These are phyloP conservation scores for Cyprinodon tularosa DNA, from an alignment of 2,113 vertebrate species.

Conservation along the genomic window DNA sequence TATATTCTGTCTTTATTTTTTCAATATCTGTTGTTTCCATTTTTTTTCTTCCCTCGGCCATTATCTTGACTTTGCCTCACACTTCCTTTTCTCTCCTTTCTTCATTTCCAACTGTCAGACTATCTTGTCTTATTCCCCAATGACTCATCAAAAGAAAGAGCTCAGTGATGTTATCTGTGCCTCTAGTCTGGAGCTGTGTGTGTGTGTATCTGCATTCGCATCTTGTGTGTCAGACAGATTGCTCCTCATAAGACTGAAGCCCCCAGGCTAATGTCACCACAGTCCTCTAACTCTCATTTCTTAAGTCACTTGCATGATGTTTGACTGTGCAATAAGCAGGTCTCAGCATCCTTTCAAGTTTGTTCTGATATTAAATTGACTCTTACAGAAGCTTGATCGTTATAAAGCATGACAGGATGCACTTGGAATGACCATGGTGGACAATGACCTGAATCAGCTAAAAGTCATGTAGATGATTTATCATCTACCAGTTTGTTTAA, in stretches of 20 bases:
- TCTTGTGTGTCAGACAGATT: constrained; percentile 66
- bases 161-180: constrained; percentile 65
- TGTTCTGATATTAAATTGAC: constrained; percentile 29
- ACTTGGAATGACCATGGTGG: constrained; percentile 41
- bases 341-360: constrained; percentile 53
- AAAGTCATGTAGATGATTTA: constrained; percentile 37
- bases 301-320: constrained; percentile 54
- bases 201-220: constrained; percentile 32
- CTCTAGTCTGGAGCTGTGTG: constrained; percentile 39
- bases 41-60: constrained; percentile 13
- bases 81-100: constrained; percentile 8
- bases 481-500: constrained; percentile 1
- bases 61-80: constrained; percentile 26
- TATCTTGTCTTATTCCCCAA: constrained; percentile 46
- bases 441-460: constrained; percentile 55
- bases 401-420: constrained; percentile 33
- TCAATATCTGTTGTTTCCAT: constrained; percentile 22
- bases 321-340: constrained; percentile 43
- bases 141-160: constrained; percentile 64
- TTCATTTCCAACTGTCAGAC: constrained; percentile 21
- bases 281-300: constrained; percentile 66
- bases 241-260: constrained; percentile 67
- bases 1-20: too few relatives aligned
- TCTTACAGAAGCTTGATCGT: constrained; percentile 29
- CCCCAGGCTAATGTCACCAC: constrained; percentile 73